Evolutionary conservation across 2,888 invertebrate species (phyloP).

Genomic region (Acrobasis repandana): DNA sequence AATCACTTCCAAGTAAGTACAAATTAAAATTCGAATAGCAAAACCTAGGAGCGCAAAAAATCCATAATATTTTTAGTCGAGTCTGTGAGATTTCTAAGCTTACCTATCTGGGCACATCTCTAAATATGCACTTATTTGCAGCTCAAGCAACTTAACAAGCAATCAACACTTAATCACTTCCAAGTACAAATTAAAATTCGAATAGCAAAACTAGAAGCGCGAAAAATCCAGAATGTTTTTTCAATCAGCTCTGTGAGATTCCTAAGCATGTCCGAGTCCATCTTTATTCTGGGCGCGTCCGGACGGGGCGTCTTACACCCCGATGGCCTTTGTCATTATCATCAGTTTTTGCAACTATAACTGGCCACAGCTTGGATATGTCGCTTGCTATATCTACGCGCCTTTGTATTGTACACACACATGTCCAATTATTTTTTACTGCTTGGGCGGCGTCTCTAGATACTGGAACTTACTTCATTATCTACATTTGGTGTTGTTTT

Average conservation of each 20-base stretch:
- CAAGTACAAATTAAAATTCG: slow-evolving; percentile 4
- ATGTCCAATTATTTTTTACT: slow-evolving; percentile 37
- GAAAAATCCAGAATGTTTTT: neutral
- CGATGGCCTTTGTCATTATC: slow-evolving; percentile 77
- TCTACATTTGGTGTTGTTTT: too few species aligned
- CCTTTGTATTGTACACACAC: slow-evolving; percentile 45
- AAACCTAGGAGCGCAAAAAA: too few species aligned
- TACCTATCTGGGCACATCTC: too few species aligned
- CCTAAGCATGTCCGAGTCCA: slow-evolving; percentile 41
- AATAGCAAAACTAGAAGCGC: neutral
- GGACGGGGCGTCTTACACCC: slow-evolving; percentile 66
- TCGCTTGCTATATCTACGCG: slow-evolving; percentile 44
- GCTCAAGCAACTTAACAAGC: too few species aligned
- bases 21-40: too few species aligned
- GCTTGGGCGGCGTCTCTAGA: slow-evolving; percentile 22
- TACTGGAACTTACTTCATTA: too few species aligned
- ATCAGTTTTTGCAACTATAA: slow-evolving; percentile 78
- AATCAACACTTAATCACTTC: too few species aligned
- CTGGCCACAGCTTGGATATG: slow-evolving; percentile 61
- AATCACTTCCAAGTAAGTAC: too few species aligned
- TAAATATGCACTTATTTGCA: too few species aligned
- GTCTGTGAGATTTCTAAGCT: too few species aligned
- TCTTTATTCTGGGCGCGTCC: slow-evolving; percentile 72
- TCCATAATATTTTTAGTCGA: too few species aligned
- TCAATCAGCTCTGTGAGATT: slow-evolving; percentile 43